Evolutionary conservation across 2,113 vertebrate species (phyloP), one percentile per base, ranked within the genome.

Genomic region (Myrmecobius fasciatus): DNA sequence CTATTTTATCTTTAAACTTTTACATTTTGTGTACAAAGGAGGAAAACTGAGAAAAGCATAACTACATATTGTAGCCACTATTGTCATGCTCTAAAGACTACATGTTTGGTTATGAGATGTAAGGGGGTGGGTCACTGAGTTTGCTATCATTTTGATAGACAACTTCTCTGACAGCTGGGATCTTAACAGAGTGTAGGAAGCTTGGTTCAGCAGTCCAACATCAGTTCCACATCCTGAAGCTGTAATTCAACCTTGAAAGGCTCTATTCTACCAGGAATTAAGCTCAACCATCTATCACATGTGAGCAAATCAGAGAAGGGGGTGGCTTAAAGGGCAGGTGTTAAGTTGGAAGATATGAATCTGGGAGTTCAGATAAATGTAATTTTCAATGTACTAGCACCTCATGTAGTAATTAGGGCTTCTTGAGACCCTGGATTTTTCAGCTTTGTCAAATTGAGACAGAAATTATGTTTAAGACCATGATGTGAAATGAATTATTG

Each of bases 301-400:
- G 43, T 92, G 51, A 94, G 49, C 56, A n/a, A 31, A 56, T 83
- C 60, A 47, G 36, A 88, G 25, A 52, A 26, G 0, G 12, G 36
- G 0, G 31, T 93, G 20, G 53, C 31, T 92, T 31, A 92, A 53
- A 24, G 9, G 43, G 10, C 52, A 4, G 17, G 36, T 88, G 26
- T 89, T 92, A 91, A 90, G 3, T 31, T 96, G 11, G 52, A 95
- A 95, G 88, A 93, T n/a, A 1, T 20, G 93, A 93, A 92, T 53
- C 47, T 49, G 93, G 94, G 25, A 60, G 53, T 95, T 92, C 52
- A 36, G 53, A 47, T 93, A 92, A 93, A 89, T 60, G n/a, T 91
- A 25, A 90, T 94, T 43, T 17, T 95, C 43, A 49, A 0, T 91
- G 1, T 89, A 91, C 7, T 90, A 93, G 43, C 4, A 92, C 67